Base-by-base conservation (phyloP, 2,113 vertebrate genomes). In the Hippolais icterina region DNA sequence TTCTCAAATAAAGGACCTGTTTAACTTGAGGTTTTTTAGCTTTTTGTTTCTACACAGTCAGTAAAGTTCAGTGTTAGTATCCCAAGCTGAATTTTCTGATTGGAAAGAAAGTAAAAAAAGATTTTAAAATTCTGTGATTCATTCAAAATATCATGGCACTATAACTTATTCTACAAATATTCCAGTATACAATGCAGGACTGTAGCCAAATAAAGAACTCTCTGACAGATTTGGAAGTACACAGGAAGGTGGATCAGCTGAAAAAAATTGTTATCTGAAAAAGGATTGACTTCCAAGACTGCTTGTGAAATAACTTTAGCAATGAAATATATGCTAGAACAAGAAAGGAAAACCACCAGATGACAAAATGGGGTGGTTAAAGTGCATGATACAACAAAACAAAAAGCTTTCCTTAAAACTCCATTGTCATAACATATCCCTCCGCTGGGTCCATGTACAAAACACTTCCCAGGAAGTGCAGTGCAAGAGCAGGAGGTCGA, bases 381-480 rank as follows among this genome's bases (percentile, higher is more conserved):
- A 96, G 81, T 69, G 37, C 77, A 76, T 76, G 90, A 93, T 76
- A 93, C 83, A 92, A 94, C 56, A 89, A 93, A 96, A 77, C 60
- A 94, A 94, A 94, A 89, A 95, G 71, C 83, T 84, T 93, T 96
- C 83, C 69, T 94, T 96, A 96, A 87, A 95, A 92, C 69, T 93
- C 57, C 37, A 49, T 81, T 96, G 93, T 96, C 90, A 92, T 92
- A 96, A 95, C 92, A 95, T 90, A 93, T 96, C 93, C 72, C 69
- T 95, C 68, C 3, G 0, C 93, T 68, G 83, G 44, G 80, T 89
- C 53, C 6, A 1, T 41, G 90, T 96, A 93, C 79, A 94, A 94
- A 97, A 96, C 72, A 64, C 86, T 96, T 95, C 56, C 50, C 93
- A 94, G 92, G 93, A 96, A 95, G 93, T 86, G 88, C 84, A 89